Evolutionary conservation across 2,797 vertebrate genomes (phyloP).

Genomic region (Myiotriccus ornatus): DNA sequence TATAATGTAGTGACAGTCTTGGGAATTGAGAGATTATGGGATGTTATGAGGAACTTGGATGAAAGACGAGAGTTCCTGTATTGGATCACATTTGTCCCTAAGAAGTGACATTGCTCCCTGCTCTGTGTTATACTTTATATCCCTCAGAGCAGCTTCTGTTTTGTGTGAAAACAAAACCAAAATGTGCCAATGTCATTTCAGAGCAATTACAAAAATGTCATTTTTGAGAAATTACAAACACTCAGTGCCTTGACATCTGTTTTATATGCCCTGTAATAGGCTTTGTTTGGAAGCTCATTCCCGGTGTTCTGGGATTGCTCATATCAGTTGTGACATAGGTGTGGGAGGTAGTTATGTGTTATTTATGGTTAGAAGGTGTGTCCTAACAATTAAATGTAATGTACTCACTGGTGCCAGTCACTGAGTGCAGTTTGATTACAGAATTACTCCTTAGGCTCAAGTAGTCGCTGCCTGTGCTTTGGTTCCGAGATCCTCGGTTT

Average conservation of each 20-base stretch:
- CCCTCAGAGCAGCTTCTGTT: background rate
- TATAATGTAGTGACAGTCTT: background rate
- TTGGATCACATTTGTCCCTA: background rate
- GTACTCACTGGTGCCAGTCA: background rate
- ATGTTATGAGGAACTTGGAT: background rate
- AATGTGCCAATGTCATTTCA: background rate
- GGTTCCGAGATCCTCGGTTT: background rate
- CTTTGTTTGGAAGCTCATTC: background rate
- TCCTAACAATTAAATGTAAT: background rate
- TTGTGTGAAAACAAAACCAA: background rate
- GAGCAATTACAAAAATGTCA: background rate
- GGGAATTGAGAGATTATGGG: background rate
- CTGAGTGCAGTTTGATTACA: background rate
- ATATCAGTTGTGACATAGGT: background rate
- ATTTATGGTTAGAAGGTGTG: constrained; percentile 23
- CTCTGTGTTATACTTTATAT: background rate
- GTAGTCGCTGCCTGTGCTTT: background rate
- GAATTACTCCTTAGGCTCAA: background rate
- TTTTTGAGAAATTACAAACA: background rate
- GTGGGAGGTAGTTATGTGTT: background rate
- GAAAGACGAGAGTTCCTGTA: background rate
- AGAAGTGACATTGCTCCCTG: background rate
- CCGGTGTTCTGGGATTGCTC: background rate
- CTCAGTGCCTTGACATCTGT: background rate
- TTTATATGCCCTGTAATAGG: background rate